Evolutionary conservation across 2,888 invertebrate genomes (phyloP), one percentile per base, ranked within the genome.

Genomic region (Xanthostigma xanthostigma): DNA sequence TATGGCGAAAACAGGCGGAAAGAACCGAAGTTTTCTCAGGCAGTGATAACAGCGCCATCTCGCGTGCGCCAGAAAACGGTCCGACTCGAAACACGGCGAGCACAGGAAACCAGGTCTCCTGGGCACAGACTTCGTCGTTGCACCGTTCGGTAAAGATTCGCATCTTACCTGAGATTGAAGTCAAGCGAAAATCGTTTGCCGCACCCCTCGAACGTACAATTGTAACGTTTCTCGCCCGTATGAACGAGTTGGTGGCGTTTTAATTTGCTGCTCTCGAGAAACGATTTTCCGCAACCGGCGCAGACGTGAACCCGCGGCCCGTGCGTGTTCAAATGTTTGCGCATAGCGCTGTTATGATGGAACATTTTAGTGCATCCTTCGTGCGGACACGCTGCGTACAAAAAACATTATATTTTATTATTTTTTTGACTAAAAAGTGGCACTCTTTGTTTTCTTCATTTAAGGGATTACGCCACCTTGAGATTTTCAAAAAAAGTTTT

Each of bases 291-390:
- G 69, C 96, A 96, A 61, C 95, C 95, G 0, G 94, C 93, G 67
- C 96, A 96, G 0, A 95, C 94, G 62, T 96, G 95, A 0, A 94
- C 93, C 2, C 95, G 71, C 0, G 96, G 96, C 0, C 96, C 96
- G 67, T 96, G 96, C 44, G 95, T 96, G 65, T 95, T 94, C 49
- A 96, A 70, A 63, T 96, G 96, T 65, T 96, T 96, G 48, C 95
- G 75, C 93, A 96, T 94, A 2, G 95, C 93, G 0, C 94, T 91
- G 68, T 94, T 94, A 68, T 96, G 94, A 40, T 94, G 74, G 67
- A 96, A 96, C 87, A 93, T 92, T 71, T 96, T 96, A 45, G 84
- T 84, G 67, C 96, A 96, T 41, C 92, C 94, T 70, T 93, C 92
- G 68, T 94, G 93, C 1, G 94, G 93, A 67, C 95, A 94, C 11